Conservation (phyloP, 2,888 invertebrate species). For the Alcis repandata region DNA sequence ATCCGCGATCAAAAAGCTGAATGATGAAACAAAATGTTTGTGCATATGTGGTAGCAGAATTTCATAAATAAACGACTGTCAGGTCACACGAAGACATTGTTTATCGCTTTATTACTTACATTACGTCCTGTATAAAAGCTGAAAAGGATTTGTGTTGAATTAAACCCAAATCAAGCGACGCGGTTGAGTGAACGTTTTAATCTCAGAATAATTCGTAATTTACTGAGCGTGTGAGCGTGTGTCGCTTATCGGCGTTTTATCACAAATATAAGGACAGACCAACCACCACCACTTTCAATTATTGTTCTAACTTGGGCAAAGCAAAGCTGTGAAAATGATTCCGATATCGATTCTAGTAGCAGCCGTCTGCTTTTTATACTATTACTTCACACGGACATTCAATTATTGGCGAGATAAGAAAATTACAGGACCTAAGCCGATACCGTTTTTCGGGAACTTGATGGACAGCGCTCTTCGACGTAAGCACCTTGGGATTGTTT, state of each 20-base stretch:
- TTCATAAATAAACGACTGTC: neutral
- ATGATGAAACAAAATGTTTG: neutral
- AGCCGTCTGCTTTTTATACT: constrained; percentile 39
- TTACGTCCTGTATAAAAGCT: neutral
- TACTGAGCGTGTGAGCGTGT: neutral
- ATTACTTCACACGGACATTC: constrained; percentile 52
- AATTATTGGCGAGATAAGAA: constrained; percentile 58
- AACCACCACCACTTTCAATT: constrained; percentile 20
- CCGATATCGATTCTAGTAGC: constrained; percentile 20
- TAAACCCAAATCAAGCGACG: constrained; percentile 8
- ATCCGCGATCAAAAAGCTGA: neutral
- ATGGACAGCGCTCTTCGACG: constrained; percentile 53
- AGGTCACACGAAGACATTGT: neutral
- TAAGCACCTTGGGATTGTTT: constrained; percentile 52
- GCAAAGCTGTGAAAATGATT: constrained; percentile 33
- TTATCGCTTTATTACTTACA: neutral
- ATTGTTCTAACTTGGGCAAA: constrained; percentile 8
- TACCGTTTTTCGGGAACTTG: constrained; percentile 53
- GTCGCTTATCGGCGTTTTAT: constrained; percentile 24
- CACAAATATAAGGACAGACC: constrained; percentile 34
- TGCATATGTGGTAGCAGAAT: neutral
- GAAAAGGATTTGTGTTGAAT: neutral
- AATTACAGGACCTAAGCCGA: constrained; percentile 61
- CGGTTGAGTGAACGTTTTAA: constrained; percentile 1
- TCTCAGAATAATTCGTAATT: constrained; percentile 8